Conservation (phyloP, 35 echinoderm and acorn worm species). For the Apostichopus californicus region DNA sequence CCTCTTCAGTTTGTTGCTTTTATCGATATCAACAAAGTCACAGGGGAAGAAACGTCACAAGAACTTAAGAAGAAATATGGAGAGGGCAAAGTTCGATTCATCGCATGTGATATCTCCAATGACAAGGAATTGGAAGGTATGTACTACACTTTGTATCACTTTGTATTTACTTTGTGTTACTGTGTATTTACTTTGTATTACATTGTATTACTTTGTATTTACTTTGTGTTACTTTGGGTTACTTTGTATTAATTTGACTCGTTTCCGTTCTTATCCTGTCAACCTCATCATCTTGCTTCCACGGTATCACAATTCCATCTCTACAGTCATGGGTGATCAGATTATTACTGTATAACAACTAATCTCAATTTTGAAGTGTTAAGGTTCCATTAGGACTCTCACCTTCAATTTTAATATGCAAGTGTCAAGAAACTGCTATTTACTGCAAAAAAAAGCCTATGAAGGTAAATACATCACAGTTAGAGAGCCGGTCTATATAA, state of each 20-base stretch:
- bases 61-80: constrained; percentile 22
- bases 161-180: not conserved
- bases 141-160: not conserved
- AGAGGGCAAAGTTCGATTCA: not conserved
- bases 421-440: too few relatives aligned
- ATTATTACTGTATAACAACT: too few relatives aligned
- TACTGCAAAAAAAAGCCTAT: too few relatives aligned
- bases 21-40: constrained; percentile 1
- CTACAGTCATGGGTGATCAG: too few relatives aligned
- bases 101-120: constrained; percentile 17
- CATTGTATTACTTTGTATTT: not conserved
- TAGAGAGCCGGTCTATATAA: too few relatives aligned
- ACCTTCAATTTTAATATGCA: too few relatives aligned
- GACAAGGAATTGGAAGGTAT: constrained; percentile 1
- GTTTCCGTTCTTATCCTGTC: not conserved
- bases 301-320: too few relatives aligned
- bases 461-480: too few relatives aligned
- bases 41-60: not conserved
- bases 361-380: too few relatives aligned
- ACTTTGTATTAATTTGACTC: not conserved
- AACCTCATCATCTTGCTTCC: too few relatives aligned
- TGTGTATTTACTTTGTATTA: not conserved
- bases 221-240: not conserved
- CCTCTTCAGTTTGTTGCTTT: constrained; percentile 29
- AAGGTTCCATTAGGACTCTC: too few relatives aligned